Conservation (phyloP, 2,888 invertebrate genomes). For the Itoplectis maculator region DNA sequence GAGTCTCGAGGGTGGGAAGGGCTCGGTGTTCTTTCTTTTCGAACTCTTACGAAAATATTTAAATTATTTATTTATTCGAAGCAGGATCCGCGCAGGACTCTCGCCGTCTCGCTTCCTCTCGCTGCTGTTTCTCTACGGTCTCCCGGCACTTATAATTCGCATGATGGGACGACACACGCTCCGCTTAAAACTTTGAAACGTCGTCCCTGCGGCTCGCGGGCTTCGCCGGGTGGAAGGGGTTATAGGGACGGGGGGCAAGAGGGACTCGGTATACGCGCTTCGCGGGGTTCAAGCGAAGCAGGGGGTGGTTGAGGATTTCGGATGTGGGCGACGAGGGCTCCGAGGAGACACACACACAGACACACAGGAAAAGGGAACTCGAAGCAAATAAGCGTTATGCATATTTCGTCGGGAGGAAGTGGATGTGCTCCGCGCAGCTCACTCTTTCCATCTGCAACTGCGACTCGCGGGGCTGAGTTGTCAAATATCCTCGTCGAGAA, state of each 20-base stretch:
- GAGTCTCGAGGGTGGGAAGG: constrained; percentile 7
- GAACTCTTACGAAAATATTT: constrained; percentile 52
- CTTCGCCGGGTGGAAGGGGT: constrained; percentile 15
- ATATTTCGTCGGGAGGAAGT: constrained; percentile 69
- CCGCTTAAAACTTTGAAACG: constrained; percentile 79
- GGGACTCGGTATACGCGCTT: constrained; percentile 40
- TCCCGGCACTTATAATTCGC: constrained; percentile 77
- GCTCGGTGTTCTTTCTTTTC: constrained; percentile 31
- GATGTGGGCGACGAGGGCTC: constrained; percentile 46
- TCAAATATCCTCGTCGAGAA: constrained; percentile 66
- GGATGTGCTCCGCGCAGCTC: constrained; percentile 55
- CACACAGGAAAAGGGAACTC: constrained; percentile 52
- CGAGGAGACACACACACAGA: constrained; percentile 50
- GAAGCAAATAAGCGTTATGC: constrained; percentile 72
- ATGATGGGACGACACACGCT: constrained; percentile 79
- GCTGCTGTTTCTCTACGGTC: constrained; percentile 34
- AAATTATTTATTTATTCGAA: constrained; percentile 66
- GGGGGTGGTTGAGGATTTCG: constrained; percentile 52
- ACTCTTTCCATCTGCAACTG: constrained; percentile 54
- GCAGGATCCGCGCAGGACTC: constrained; percentile 32
- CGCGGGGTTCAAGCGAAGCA: constrained; percentile 44
- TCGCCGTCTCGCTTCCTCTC: constrained; percentile 34
- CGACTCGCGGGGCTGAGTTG: constrained; percentile 56
- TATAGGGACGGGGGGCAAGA: constrained; percentile 23
- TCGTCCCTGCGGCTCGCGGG: constrained; percentile 55